Base-by-base conservation (phyloP, 2,797 vertebrate genomes). In the Emys orbicularis region DNA sequence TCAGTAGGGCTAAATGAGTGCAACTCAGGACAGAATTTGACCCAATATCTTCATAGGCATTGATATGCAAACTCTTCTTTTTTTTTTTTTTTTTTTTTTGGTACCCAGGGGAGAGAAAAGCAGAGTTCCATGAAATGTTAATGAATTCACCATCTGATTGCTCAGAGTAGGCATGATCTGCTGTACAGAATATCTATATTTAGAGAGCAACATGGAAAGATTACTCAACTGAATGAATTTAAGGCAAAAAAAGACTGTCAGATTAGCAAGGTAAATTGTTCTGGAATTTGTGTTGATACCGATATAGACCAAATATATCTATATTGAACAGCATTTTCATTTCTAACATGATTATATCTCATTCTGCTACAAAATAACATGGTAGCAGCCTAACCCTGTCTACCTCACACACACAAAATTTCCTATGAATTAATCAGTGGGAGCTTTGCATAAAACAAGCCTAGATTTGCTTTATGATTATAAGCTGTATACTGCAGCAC, bases 141-240 rank as follows among this genome's bases (percentile, higher is more conserved):
- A 97, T 61, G 57, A 95, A 97, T 93, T 95, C 94, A 92, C 85
- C 89, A 50, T 84, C 91, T 90, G 52, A 84, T 68, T 74, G 90
- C 95, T 91, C 89, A 84, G 50, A 84, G 72, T 95, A 93, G 47
- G 84, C 90, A 93, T 53, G 47, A 92, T 93, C 65, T 90, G 57
- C 25, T 52, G 90, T 0, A 15, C 84, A n/a, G 90, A 88, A 91
- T 83, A 81, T 79, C 93, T 97, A 96, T 95, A 96, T 93, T 97
- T 95, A 94, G 94, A 94, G 19, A 94, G 87, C 65, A 96, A 90
- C 80, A 87, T 23, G n/a, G 19, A 90, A 94, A 92, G 74, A 96
- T 12, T 93, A 93, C 84, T 94, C 41, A 84, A 56, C 94, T 91
- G 83, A 89, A 54, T 23, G 74, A 74, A 95, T 56, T 41, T 54